phyloP scores from a whole-genome alignment of 2,797 vertebrate genomes.

The Jordanella pulchra region DNA sequence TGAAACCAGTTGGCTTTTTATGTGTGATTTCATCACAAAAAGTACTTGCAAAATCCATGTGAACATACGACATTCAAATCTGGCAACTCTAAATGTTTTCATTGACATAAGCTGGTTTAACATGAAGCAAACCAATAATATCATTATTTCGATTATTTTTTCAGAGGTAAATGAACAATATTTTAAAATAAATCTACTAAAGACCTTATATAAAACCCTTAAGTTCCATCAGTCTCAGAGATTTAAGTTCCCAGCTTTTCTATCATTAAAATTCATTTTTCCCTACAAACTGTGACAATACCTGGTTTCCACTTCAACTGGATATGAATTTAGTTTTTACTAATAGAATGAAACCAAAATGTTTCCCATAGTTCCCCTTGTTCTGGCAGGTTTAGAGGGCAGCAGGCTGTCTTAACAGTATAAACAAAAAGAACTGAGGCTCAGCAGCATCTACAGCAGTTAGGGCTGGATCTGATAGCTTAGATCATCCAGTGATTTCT shows the following conservation, averaged over 20 bases:
- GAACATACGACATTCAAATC: background rate
- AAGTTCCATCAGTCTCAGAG: background rate
- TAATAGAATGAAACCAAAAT: background rate
- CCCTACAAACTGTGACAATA: background rate
- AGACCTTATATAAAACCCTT: no score
- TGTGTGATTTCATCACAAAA: background rate
- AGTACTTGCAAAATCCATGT: background rate
- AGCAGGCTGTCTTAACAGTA: background rate
- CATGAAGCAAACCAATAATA: background rate
- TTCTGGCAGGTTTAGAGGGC: background rate
- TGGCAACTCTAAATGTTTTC: background rate
- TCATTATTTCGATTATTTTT: background rate
- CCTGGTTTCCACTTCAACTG: background rate
- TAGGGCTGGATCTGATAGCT: background rate
- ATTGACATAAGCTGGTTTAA: background rate
- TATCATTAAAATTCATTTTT: background rate
- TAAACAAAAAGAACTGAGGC: background rate
- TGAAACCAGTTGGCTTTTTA: background rate
- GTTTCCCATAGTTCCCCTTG: background rate
- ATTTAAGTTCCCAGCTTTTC: background rate
- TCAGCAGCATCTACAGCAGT: no score
- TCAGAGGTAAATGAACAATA: background rate
- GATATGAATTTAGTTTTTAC: background rate
- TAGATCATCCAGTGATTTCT: no score
- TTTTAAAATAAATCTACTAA: background rate